phyloP scores from a whole-genome alignment of 2,113 vertebrate genomes.

The Halichoeres trimaculatus region DNA sequence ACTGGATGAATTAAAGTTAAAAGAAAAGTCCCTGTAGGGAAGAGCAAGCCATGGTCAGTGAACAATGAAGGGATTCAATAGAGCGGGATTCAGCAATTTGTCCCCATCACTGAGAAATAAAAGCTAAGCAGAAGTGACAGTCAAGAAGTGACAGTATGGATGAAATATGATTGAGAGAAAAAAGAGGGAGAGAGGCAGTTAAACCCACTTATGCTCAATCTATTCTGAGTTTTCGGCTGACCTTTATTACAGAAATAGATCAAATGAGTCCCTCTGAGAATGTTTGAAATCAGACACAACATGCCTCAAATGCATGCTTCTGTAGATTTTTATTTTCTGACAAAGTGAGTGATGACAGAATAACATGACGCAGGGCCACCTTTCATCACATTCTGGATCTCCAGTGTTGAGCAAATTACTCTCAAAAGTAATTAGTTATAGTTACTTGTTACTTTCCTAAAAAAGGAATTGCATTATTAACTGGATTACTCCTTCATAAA shows the following conservation, averaged over 20 bases:
- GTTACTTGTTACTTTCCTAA: too few species aligned
- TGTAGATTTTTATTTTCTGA: background rate
- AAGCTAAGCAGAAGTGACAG: conserved; percentile 30
- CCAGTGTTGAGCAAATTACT: too few species aligned
- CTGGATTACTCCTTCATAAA: too few species aligned
- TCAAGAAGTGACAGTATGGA: conserved; percentile 11
- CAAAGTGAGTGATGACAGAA: background rate
- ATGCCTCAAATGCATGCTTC: background rate
- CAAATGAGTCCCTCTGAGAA: background rate
- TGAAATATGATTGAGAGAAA: conserved; percentile 11
- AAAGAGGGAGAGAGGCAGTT: conserved; percentile 17
- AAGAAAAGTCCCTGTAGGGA: background rate
- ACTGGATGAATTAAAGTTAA: conserved; percentile 10
- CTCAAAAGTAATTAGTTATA: too few species aligned
- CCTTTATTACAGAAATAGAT: conserved; percentile 16
- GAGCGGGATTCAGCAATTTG: conserved; percentile 8
- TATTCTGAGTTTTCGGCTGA: conserved; percentile 28
- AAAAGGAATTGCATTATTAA: too few species aligned
- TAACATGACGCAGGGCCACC: background rate
- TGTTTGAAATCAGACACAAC: background rate
- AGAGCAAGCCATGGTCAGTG: background rate
- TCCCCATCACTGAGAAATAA: background rate
- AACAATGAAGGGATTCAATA: conserved; percentile 14
- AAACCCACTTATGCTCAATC: conserved; percentile 46
- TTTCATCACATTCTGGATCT: too few species aligned